These are phyloP conservation scores for Dipodomys merriami DNA, from an alignment of 2,113 vertebrate species.

Conservation along the genomic window DNA sequence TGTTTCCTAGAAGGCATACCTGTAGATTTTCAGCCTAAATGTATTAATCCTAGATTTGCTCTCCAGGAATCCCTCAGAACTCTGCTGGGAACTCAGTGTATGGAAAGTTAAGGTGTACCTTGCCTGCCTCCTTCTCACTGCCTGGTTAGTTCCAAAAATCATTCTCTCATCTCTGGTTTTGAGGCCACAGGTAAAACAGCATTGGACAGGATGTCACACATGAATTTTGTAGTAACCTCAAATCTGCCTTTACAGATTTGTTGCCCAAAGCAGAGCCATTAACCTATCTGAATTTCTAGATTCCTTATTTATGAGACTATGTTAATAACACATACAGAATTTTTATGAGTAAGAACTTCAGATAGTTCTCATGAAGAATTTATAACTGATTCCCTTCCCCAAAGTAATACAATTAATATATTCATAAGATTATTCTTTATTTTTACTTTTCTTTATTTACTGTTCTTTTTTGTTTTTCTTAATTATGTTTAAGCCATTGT, in stretches of 20 bases:
- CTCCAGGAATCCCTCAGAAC: background rate
- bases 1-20: no score
- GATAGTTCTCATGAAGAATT: background rate
- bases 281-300: background rate
- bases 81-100: background rate
- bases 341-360: background rate
- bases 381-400: background rate
- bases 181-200: background rate
- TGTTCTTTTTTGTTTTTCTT: no score
- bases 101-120: background rate
- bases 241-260: background rate
- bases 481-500: no score
- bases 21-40: no score
- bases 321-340: background rate
- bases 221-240: background rate
- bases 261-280: accelerated
- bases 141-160: no score
- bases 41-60: background rate
- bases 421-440: background rate
- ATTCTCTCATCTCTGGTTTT: background rate
- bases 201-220: background rate
- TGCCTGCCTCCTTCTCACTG: no score
- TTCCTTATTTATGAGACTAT: background rate
- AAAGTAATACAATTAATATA: background rate
- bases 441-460: background rate